Conservation (phyloP, 1,140 invertebrate genomes). For the Varroa destructor region DNA sequence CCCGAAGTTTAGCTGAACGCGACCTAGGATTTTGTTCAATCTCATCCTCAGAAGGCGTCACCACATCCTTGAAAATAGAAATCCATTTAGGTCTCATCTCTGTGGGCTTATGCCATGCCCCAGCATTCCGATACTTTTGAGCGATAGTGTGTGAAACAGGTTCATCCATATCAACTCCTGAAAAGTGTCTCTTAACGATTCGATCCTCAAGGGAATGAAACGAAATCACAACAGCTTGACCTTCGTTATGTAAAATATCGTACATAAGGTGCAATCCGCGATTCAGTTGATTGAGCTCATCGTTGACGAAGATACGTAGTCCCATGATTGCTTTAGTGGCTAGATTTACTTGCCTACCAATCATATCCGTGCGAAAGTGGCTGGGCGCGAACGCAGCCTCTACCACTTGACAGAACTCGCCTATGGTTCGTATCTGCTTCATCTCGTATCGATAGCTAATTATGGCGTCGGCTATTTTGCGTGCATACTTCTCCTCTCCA, state of each 20-base stretch:
- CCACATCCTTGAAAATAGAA: slow-evolving; percentile 63
- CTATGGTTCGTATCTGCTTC: slow-evolving; percentile 62
- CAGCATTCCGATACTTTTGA: slow-evolving; percentile 38
- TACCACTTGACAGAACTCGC: slow-evolving; percentile 65
- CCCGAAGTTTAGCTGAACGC: slow-evolving; percentile 72
- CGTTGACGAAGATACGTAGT: slow-evolving; percentile 86
- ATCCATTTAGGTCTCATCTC: slow-evolving; percentile 58
- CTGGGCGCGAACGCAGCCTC: slow-evolving; percentile 46
- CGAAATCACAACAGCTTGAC: slow-evolving; percentile 62
- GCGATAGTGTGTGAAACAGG: slow-evolving; percentile 35
- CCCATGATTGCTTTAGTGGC: slow-evolving; percentile 67
- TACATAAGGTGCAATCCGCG: slow-evolving; percentile 66
- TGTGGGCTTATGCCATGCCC: slow-evolving; percentile 40
- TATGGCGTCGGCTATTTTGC: slow-evolving; percentile 71
- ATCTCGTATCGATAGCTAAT: slow-evolving; percentile 71
- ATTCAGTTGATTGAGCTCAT: slow-evolving; percentile 91
- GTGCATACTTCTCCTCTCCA: slow-evolving; percentile 75
- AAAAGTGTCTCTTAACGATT: slow-evolving; percentile 79
- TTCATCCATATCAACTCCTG: slow-evolving; percentile 55
- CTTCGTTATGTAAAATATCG: slow-evolving; percentile 59
- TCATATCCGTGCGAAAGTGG: slow-evolving; percentile 49
- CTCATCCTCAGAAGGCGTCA: slow-evolving; percentile 57
- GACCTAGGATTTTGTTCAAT: slow-evolving; percentile 62
- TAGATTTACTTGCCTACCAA: slow-evolving; percentile 58
- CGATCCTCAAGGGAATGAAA: slow-evolving; percentile 90